phyloP scores from a whole-genome alignment of 2,888 invertebrate genomes.

The Arrhopalites spinosus region DNA sequence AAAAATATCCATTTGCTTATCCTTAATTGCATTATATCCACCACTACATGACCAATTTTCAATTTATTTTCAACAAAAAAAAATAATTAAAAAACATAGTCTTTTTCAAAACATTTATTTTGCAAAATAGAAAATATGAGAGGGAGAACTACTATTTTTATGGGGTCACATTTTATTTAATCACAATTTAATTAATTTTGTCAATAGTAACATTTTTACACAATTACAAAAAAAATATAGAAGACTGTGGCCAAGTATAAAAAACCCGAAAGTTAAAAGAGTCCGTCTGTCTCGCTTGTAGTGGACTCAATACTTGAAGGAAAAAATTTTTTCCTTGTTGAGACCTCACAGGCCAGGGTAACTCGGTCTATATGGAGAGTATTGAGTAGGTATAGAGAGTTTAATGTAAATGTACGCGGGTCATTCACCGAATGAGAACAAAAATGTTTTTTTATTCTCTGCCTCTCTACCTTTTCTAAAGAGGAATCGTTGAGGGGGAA shows the following conservation, averaged over 20 bases:
- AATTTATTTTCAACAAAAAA: neutral
- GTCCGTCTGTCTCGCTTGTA: neutral
- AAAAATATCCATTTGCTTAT: conserved; percentile 10
- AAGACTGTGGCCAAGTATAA: no score
- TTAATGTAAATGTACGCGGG: conserved; percentile 10
- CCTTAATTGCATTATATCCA: neutral
- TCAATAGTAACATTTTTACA: no score
- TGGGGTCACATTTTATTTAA: no score
- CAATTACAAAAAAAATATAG: no score
- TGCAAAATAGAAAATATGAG: no score
- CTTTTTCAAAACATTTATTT: no score
- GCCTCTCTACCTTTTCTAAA: neutral
- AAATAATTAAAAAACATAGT: neutral
- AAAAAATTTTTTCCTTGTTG: neutral
- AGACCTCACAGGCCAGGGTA: no score
- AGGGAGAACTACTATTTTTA: no score
- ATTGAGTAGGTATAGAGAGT: neutral
- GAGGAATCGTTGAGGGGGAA: neutral
- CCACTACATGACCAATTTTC: neutral
- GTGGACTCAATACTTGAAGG: no score
- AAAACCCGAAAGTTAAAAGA: no score
- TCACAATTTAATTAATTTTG: no score
- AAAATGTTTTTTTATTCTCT: conserved; percentile 22
- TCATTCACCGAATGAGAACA: conserved; percentile 46
- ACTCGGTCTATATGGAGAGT: neutral